Base-by-base conservation (phyloP, 2,113 vertebrate species). In the Dermatemys mawii region DNA sequence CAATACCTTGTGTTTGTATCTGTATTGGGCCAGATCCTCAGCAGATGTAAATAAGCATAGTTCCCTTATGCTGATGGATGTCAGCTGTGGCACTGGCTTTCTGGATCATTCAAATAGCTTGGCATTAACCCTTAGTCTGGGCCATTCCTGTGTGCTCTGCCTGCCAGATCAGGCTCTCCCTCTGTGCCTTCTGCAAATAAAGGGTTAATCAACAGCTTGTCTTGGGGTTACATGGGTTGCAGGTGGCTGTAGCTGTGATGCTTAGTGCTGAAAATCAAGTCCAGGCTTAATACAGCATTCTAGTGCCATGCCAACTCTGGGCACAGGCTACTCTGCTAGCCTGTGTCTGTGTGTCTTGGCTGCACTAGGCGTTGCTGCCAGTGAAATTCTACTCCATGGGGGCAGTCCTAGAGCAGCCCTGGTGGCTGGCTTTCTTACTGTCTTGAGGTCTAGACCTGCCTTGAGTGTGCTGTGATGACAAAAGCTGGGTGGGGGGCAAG, bases 371-470 rank as follows among this genome's bases (percentile, higher is more conserved):
- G n/a, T 17, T 67, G 35, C 4, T 32, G 11, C 57, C 29, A 60
- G 57, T 13, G 12, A 29, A 60, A 29, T 13, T 63, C 32, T 63
- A 6, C 60, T 63, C 14, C 32, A 35, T 1, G 19, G n/a, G 10
- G 11, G 38, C 5, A 41, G 21, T 21, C n/a, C 19, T 11, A 24
- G 67, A 41, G 38, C 35, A 24, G 35, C 35, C 14, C 13, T 21
- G 32, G 13, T 2, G 4, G 17, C n/a, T 4, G 5, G 19, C 21
- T 17, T 16, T 73, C n/a, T 41, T 24, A 22, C 19, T 2, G 5
- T 38, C 38, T 5, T 21, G n/a, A 9, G 35, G 19, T 38, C 19
- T 73, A 41, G 67, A 24, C 11, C 2, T 41, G 67, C 38, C 22
- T 21, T 38, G 38, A 38, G 38, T 21, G 5, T 73, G 38, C n/a